These are phyloP conservation scores for Sphaerodactylus townsendi DNA, from an alignment of 2,113 vertebrate genomes.

Conservation along the genomic window DNA sequence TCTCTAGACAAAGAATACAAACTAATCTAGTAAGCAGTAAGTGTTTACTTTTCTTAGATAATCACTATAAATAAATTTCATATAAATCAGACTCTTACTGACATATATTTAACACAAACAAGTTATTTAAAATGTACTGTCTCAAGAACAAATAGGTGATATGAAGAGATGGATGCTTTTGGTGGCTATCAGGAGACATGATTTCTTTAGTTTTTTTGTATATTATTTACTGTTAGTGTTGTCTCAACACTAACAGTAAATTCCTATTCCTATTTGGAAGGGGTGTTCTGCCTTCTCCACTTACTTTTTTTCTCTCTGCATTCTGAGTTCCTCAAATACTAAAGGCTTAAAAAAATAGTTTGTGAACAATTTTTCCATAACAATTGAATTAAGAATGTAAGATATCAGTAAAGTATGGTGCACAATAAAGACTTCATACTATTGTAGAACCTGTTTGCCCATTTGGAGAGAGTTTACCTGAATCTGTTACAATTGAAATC, in stretches of 20 bases:
- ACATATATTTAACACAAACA: background rate
- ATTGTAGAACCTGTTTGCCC: background rate
- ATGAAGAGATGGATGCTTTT: background rate
- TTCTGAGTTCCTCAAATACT: background rate
- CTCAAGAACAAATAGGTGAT: background rate
- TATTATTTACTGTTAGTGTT: background rate
- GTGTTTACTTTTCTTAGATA: background rate
- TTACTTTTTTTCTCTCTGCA: background rate
- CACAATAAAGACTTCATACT: background rate
- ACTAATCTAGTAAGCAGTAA: background rate
- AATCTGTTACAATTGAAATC: background rate
- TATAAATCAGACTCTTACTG: background rate
- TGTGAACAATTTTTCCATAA: background rate
- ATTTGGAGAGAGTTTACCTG: background rate
- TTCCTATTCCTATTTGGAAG: too few relatives aligned
- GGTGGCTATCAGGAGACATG: background rate
- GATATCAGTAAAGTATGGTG: background rate
- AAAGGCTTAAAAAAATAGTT: background rate
- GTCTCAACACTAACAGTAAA: background rate
- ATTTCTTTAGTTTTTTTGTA: background rate
- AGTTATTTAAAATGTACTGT: background rate
- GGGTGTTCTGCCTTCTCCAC: background rate
- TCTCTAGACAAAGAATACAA: background rate
- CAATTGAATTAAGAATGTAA: background rate
- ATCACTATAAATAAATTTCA: background rate